phyloP scores from a whole-genome alignment of 2,113 vertebrate genomes.

The Pagrus major region DNA sequence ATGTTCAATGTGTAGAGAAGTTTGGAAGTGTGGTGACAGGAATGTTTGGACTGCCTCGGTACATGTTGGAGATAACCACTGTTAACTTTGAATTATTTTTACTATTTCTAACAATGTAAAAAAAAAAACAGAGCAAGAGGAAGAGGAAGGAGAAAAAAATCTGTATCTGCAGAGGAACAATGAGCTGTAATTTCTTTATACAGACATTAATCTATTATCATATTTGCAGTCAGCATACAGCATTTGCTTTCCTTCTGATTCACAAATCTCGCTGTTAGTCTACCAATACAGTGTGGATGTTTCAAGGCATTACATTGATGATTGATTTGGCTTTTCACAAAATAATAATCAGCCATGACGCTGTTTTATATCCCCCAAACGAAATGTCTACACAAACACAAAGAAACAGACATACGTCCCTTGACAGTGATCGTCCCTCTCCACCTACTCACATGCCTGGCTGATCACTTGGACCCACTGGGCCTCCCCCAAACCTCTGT shows the following conservation, averaged over 20 bases:
- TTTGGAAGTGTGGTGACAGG: background rate
- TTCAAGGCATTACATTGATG: background rate
- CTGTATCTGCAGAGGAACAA: background rate
- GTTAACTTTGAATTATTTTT: background rate
- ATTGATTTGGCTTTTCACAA: constrained; percentile 12
- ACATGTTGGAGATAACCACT: background rate
- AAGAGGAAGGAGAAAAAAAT: background rate
- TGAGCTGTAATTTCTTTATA: background rate
- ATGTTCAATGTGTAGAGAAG: background rate
- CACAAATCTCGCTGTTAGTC: background rate
- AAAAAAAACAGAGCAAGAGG: background rate
- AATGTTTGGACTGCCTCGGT: background rate
- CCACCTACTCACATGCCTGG: constrained; percentile 47
- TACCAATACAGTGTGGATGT: background rate
- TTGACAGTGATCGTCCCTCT: constrained; percentile 31
- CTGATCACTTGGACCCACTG: constrained; percentile 43
- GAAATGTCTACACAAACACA: constrained; percentile 22
- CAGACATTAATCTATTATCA: background rate
- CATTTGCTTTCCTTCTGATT: background rate
- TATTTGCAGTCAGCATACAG: background rate
- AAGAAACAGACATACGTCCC: constrained; percentile 30
- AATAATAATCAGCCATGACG: background rate
- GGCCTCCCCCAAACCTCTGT: constrained; percentile 33
- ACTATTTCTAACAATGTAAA: background rate
- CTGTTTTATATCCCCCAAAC: background rate